phyloP scores from a whole-genome alignment of 2,888 invertebrate species.

The Resseliella maxima region DNA sequence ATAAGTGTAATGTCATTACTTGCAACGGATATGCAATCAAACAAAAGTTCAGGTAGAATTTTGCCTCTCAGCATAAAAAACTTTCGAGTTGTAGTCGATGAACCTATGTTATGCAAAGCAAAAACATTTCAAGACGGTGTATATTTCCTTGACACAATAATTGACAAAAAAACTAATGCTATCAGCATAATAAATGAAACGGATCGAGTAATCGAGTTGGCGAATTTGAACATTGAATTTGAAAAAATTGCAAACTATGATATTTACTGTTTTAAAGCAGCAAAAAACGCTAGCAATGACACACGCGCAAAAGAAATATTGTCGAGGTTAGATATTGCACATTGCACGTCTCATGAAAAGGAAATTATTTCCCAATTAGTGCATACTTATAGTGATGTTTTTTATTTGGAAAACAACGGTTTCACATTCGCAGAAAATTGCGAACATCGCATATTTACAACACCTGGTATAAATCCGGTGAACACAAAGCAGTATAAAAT shows the following conservation, averaged over 20 bases:
- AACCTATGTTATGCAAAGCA: no score
- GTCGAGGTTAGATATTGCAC: not conserved
- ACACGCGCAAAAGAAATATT: not conserved
- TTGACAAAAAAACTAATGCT: not conserved
- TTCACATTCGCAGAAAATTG: not conserved
- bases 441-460: not conserved
- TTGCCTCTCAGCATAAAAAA: no score
- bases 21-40: no score
- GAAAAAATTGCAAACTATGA: not conserved
- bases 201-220: not conserved
- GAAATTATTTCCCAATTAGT: not conserved
- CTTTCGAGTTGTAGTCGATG: no score
- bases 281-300: not conserved
- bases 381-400: not conserved
- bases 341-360: not conserved
- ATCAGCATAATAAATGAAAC: not conserved
- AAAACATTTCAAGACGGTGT: no score
- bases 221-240: not conserved
- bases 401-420: not conserved
- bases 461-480: not conserved
- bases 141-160: not conserved
- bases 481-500: not conserved
- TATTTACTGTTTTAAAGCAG: not conserved
- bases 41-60: no score
- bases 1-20: no score